Evolutionary conservation across 2,113 vertebrate genomes (phyloP).

Genomic region (Coptodon bakossiorum): DNA sequence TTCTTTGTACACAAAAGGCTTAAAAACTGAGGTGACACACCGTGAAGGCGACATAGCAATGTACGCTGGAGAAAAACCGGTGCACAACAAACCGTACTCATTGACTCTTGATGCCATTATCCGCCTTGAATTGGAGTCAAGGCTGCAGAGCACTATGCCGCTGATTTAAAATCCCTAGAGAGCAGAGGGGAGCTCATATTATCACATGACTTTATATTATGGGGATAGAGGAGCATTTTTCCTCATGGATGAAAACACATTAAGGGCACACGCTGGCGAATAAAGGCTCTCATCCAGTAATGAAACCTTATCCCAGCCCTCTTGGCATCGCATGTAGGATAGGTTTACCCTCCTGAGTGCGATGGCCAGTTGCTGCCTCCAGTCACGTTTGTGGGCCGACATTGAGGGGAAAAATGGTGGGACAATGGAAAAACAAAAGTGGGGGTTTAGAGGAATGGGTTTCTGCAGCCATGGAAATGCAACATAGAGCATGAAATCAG

Average conservation of each 20-base stretch:
- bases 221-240: neutral
- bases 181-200: neutral
- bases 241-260: constrained; percentile 5
- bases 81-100: neutral
- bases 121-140: neutral
- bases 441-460: neutral
- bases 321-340: neutral
- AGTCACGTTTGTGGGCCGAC: constrained; percentile 3
- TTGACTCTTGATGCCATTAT: neutral
- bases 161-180: constrained; percentile 22
- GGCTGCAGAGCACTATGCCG: neutral
- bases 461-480: constrained; percentile 8
- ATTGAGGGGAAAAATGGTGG: neutral
- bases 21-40: neutral
- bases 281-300: neutral
- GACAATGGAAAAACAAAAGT: constrained; percentile 41
- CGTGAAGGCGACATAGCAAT: neutral
- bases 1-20: neutral
- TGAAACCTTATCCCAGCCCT: neutral
- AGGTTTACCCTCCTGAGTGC: neutral
- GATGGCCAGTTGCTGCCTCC: constrained; percentile 8
- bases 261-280: constrained; percentile 2
- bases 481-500: constrained; percentile 43
- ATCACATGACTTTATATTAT: neutral
- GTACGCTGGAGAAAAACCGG: neutral